Conservation (phyloP, 2,888 invertebrate genomes). For the Sycophila texana region DNA sequence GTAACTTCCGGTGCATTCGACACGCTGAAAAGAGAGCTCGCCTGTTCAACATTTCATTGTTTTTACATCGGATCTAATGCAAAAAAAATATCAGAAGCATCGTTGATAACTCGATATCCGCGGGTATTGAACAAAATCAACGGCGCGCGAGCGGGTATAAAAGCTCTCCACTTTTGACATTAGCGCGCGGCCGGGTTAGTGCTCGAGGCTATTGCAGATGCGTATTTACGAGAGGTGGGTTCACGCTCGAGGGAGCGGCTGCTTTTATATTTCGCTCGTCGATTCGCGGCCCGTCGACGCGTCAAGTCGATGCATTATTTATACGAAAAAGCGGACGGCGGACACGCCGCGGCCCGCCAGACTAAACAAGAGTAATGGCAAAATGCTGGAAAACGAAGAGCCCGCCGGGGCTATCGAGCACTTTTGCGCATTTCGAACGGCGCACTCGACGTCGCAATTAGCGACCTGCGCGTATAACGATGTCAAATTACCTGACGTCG, state of each 20-base stretch:
- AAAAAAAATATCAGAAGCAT: neutral
- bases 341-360: slow-evolving; percentile 10
- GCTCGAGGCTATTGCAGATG: slow-evolving; percentile 1
- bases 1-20: no score
- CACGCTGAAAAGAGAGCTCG: neutral
- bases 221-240: slow-evolving; percentile 20
- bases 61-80: no score
- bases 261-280: slow-evolving; percentile 20
- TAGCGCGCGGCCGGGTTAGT: neutral
- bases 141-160: neutral
- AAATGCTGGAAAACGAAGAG: slow-evolving; percentile 12
- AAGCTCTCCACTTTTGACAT: neutral
- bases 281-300: neutral
- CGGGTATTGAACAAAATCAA: neutral
- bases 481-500: slow-evolving; percentile 21
- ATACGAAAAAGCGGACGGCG: slow-evolving; percentile 29
- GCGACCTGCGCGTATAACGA: slow-evolving; percentile 22
- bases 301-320: slow-evolving; percentile 52
- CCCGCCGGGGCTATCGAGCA: neutral
- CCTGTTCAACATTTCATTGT: no score
- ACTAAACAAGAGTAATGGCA: slow-evolving; percentile 50
- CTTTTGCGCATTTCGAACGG: slow-evolving; percentile 34
- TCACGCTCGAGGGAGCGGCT: slow-evolving; percentile 12
- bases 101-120: neutral
- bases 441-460: neutral